Conservation (phyloP, 2,113 vertebrate species). For the Pelodiscus sinensis region DNA sequence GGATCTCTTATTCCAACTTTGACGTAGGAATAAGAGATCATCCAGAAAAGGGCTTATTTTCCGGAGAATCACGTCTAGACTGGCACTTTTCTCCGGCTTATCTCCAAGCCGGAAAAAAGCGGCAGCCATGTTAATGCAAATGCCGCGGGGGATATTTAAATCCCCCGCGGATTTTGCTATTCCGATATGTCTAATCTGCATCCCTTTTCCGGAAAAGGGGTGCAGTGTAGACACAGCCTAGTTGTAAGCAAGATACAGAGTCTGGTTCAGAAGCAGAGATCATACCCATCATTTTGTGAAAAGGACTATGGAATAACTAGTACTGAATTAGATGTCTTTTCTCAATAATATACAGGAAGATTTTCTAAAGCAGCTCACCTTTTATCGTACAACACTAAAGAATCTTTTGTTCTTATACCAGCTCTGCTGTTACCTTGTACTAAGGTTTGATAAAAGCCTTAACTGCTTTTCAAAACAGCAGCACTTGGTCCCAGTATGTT, state of each 20-base stretch:
- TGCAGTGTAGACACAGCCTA: no score
- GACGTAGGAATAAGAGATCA: no score
- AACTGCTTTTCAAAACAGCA: slow-evolving; percentile 29
- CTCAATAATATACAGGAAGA: neutral
- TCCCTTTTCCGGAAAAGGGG: no score
- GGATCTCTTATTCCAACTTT: no score
- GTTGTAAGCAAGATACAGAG: neutral
- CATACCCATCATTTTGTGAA: neutral
- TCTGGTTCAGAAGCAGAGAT: neutral
- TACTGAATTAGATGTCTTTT: neutral
- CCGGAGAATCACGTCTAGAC: no score
- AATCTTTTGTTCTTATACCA: slow-evolving; percentile 31
- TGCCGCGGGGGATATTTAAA: no score
- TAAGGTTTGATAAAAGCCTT: slow-evolving; percentile 15
- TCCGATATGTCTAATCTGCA: no score
- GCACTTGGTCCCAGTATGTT: neutral
- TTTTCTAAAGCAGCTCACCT: neutral
- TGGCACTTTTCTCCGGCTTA: no score
- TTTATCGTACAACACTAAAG: neutral
- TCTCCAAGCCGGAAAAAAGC: no score
- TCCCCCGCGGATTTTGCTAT: no score
- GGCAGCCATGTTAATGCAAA: no score
- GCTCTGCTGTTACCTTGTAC: neutral
- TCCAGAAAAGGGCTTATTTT: no score
- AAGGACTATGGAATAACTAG: neutral